A percentile compares a stretch with the other conserved stretches of the same genome.
phyloP scores from a whole-genome alignment of 2,888 invertebrate species.

The Galeopsomyia nigrocyanea region DNA sequence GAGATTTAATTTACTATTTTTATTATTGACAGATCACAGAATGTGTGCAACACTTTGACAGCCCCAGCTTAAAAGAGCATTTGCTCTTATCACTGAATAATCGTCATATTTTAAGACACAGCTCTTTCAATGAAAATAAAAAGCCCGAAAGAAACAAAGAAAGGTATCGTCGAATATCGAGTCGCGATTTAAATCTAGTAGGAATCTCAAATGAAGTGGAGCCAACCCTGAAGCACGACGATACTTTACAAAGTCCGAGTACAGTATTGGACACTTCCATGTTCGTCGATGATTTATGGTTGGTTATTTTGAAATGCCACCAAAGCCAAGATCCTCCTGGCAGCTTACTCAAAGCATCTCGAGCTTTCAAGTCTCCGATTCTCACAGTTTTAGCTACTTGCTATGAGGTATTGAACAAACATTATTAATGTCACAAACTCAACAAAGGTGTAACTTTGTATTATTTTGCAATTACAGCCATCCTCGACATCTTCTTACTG shows the following conservation, averaged over 20 bases:
- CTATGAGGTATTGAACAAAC: constrained; percentile 73
- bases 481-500: constrained; percentile 61
- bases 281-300: constrained; percentile 70
- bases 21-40: constrained; percentile 64
- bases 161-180: constrained; percentile 12
- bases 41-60: constrained; percentile 73
- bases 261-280: background rate
- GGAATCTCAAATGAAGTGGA: background rate
- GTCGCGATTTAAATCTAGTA: background rate
- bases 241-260: background rate
- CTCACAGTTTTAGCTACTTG: constrained; percentile 78
- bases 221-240: background rate
- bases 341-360: constrained; percentile 74
- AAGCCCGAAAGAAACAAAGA: constrained; percentile 43
- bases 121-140: constrained; percentile 40
- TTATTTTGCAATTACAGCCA: constrained; percentile 53
- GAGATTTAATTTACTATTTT: constrained; percentile 18
- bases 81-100: constrained; percentile 64
- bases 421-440: too few relatives aligned
- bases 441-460: background rate
- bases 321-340: constrained; percentile 80
- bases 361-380: constrained; percentile 73
- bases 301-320: constrained; percentile 77
- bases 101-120: constrained; percentile 46
- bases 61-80: constrained; percentile 74